A percentile compares a stretch with the other conserved stretches of the same genome.
phyloP scores from a whole-genome alignment of 2,888 invertebrate species.

The Drosophila anomalipes region DNA sequence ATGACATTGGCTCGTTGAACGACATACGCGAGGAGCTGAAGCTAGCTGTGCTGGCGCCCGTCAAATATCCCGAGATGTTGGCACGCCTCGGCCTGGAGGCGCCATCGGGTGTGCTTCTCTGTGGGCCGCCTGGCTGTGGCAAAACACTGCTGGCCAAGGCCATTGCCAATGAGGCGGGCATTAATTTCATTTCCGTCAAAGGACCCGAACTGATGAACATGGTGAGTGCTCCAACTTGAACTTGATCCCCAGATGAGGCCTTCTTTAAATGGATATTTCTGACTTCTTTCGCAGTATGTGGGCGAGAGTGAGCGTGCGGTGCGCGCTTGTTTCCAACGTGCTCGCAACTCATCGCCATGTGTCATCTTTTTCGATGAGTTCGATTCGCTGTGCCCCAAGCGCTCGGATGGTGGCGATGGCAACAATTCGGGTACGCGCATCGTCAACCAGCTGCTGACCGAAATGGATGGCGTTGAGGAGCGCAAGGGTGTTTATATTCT shows the following conservation, averaged over 20 bases:
- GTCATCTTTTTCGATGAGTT: conserved; percentile 99
- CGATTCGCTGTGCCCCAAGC: conserved; percentile 96
- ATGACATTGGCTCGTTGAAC: conserved; percentile 96
- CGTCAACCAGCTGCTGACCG: conserved; percentile 98
- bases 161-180: conserved; percentile 98
- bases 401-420: conserved; percentile 90
- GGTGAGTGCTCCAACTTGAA: conserved; percentile 86
- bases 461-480: conserved; percentile 98
- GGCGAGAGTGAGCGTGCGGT: conserved; percentile 99
- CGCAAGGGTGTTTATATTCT: conserved; percentile 97
- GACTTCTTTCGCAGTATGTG: conserved; percentile 90
- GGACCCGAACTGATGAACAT: conserved; percentile 99
- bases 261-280: not conserved
- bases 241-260: not conserved
- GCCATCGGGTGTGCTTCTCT: conserved; percentile 96
- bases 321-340: conserved; percentile 97
- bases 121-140: conserved; percentile 98
- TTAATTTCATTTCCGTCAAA: conserved; percentile 99
- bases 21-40: conserved; percentile 95
- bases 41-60: conserved; percentile 96
- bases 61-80: conserved; percentile 93
- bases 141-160: conserved; percentile 99
- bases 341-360: conserved; percentile 97
- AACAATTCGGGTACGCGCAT: conserved; percentile 92
- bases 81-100: conserved; percentile 91